A percentile compares a stretch with the other conserved stretches of the same genome.
These are phyloP conservation scores for Eospalax fontanierii DNA, from an alignment of 2,797 vertebrate species.

Conservation along the genomic window DNA sequence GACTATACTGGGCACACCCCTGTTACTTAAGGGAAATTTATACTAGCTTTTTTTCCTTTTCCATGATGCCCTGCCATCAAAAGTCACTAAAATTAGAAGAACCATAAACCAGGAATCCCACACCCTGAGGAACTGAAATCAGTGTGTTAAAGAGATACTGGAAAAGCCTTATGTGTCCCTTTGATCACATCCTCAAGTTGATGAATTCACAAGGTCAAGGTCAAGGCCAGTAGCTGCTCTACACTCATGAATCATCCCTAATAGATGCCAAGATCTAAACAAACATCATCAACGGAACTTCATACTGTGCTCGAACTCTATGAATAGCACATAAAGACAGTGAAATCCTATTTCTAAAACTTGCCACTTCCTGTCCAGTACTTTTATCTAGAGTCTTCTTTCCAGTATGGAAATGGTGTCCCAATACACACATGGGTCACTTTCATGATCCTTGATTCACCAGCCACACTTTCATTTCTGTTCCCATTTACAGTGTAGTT, in stretches of 20 bases:
- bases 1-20: too few relatives aligned
- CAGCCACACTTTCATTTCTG: constrained; percentile 65
- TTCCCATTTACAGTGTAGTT: constrained; percentile 48
- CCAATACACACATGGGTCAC: background rate
- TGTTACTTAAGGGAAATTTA: too few relatives aligned
- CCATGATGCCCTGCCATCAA: background rate
- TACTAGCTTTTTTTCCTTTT: too few relatives aligned
- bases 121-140: background rate
- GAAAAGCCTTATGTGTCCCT: background rate
- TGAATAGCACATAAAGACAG: background rate
- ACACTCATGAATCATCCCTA: background rate
- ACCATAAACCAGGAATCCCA: background rate
- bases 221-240: background rate
- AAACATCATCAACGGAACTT: constrained; percentile 18
- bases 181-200: background rate
- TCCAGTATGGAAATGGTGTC: constrained; percentile 34
- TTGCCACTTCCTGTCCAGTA: background rate
- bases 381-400: constrained; percentile 47
- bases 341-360: constrained; percentile 19
- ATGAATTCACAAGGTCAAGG: background rate
- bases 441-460: background rate
- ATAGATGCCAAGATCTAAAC: background rate
- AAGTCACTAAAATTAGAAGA: background rate
- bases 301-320: background rate
- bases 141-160: background rate